Evolutionary conservation across 2,113 vertebrate species (phyloP), one percentile per base, ranked within the genome.

Genomic region (Rousettus leschenaultii): DNA sequence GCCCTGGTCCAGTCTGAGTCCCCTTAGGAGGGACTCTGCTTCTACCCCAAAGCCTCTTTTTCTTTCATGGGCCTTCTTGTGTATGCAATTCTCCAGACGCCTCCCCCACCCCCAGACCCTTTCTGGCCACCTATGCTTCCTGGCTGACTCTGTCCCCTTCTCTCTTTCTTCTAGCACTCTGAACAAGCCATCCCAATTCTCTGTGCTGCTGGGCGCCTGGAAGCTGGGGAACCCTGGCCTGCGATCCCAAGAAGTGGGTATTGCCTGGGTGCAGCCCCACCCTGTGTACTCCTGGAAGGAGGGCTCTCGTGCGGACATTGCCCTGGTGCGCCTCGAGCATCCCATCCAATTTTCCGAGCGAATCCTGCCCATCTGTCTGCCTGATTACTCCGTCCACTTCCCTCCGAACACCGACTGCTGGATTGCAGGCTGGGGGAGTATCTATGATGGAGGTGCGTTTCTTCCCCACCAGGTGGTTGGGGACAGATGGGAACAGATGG

Each of bases 341-440:
- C 5, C 98, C 24, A 18, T 98, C 73, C 88, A 11, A 73, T 98
- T 97, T 93, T 96, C 95, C 0, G 96, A 97, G 86, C 79, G 84
- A 0, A 11, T 98, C 88, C 90, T 97, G 82, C 98, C 98, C 89
- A 96, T 98, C 96, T 98, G 98, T 92, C 97, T 98, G 28, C 98
- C 97, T 0, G 96, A 96, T 2, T 21, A 63, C 22, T 84, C 93
- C 0, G 53, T 97, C 10, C 92, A 2, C 0, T 78, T 98, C 70
- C 55, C 30, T 35, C 68, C 92, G 0, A 51, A 79, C 48, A 97
- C 92, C 0, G 4, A 63, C 77, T 98, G 98, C 97, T 98, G 97
- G 97, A 97, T 97, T 2, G 96, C 96, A 2, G 98, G 98, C 93
- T 98, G 98, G 98, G 98, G 98, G 5, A 97, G 89, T 14, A 14